phyloP scores from a whole-genome alignment of 2,888 invertebrate species.

The Mythimna loreyi region DNA sequence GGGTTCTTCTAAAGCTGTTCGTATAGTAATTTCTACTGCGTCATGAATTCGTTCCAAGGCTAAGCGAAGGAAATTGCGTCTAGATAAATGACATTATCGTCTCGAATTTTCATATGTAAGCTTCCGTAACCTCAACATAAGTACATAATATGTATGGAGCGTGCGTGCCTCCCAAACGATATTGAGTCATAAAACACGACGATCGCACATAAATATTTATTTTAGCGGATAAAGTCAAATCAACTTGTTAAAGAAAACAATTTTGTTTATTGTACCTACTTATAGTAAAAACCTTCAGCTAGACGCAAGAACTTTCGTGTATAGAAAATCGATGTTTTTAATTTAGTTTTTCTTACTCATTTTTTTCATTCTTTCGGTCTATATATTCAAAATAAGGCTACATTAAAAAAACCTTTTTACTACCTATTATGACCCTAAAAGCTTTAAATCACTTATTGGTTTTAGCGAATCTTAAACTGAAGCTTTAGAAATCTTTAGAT shows the following conservation, averaged over 20 bases:
- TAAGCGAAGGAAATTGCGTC: constrained; percentile 34
- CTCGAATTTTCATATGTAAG: constrained; percentile 32
- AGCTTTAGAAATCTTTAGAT: no score
- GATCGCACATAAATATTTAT: constrained; percentile 51
- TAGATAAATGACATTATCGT: constrained; percentile 51
- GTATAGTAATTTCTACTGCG: constrained; percentile 16
- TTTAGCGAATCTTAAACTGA: no score
- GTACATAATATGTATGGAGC: constrained; percentile 4
- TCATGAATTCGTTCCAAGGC: constrained; percentile 33
- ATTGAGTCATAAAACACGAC: constrained; percentile 51
- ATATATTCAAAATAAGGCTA: no score
- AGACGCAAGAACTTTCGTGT: neutral
- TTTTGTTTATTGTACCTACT: constrained; percentile 3
- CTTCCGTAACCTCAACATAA: constrained; percentile 27
- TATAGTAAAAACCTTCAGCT: constrained; percentile 8
- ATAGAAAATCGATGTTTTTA: neutral
- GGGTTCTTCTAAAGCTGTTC: constrained; percentile 1
- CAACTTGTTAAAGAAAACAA: constrained; percentile 39
- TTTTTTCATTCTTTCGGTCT: no score
- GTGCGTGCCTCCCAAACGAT: constrained; percentile 37
- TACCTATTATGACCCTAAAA: no score
- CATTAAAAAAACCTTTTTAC: no score
- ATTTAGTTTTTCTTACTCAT: no score
- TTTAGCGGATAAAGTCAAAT: constrained; percentile 38
- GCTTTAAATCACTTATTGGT: no score